Evolutionary conservation across 2,888 invertebrate species (phyloP).

Genomic region (Caenorhabditis sinica): DNA sequence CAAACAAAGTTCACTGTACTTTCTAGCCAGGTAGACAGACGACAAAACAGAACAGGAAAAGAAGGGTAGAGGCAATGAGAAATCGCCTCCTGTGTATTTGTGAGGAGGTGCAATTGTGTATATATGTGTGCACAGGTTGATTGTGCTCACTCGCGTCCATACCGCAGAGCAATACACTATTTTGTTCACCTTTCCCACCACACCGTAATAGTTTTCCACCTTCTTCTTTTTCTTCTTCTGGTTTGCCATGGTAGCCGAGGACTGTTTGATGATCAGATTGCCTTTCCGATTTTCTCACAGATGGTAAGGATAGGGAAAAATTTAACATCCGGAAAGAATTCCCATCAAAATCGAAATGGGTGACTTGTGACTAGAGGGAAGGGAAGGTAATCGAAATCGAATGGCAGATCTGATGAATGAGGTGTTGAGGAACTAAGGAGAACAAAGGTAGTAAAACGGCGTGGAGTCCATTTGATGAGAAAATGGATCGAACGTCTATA

Average conservation of each 20-base stretch:
- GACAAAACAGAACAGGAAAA: background rate
- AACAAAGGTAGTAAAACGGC: conserved; percentile 58
- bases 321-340: background rate
- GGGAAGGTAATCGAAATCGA: background rate
- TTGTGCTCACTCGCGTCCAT: conserved; percentile 44
- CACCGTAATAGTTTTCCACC: conserved; percentile 51
- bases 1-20: conserved; percentile 2
- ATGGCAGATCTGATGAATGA: conserved; percentile 33
- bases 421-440: conserved; percentile 10
- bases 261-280: conserved; percentile 54
- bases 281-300: conserved; percentile 24
- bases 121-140: conserved; percentile 64
- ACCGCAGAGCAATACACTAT: conserved; percentile 45
- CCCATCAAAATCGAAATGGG: too few species aligned
- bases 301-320: background rate
- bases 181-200: conserved; percentile 47
- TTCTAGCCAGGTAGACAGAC: conserved; percentile 29
- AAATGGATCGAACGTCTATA: conserved; percentile 21
- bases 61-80: conserved; percentile 9
- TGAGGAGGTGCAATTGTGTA: conserved; percentile 53
- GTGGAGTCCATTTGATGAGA: conserved; percentile 31
- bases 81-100: conserved; percentile 41
- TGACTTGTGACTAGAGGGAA: background rate
- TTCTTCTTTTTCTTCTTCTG: background rate
- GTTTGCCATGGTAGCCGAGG: background rate